These are phyloP conservation scores for Enteromius paludinosus DNA, from an alignment of 2,797 vertebrate genomes.

Conservation along the genomic window DNA sequence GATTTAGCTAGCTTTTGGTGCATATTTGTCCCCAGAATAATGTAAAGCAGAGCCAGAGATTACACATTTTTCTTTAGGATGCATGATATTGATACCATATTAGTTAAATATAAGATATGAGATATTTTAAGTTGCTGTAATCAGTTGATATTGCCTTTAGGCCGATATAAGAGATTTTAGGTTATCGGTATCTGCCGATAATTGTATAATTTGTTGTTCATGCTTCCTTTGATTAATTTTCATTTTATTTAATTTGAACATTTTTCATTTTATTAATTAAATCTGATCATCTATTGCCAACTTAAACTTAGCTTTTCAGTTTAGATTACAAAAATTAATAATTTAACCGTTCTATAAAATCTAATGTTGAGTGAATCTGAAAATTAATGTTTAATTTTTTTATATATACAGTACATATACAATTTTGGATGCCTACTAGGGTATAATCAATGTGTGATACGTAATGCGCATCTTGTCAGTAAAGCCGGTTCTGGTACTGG, in stretches of 20 bases:
- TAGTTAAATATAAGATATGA: not conserved
- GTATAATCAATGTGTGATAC: too few relatives aligned
- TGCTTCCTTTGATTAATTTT: not conserved
- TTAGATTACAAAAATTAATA: not conserved
- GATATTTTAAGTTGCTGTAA: not conserved
- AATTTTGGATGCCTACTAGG: too few relatives aligned
- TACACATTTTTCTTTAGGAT: too few relatives aligned
- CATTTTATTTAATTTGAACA: not conserved
- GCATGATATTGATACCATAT: not conserved
- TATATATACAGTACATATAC: too few relatives aligned
- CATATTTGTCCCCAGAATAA: not conserved
- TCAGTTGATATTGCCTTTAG: not conserved
- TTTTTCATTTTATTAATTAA: not conserved
- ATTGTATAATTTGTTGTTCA: not conserved
- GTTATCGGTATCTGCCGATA: not conserved
- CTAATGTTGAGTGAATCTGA: not conserved
- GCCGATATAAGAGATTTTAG: not conserved
- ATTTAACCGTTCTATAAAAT: not conserved
- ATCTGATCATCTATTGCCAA: not conserved
- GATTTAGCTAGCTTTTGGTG: not conserved
- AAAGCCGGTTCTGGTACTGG: too few relatives aligned
- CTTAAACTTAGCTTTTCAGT: not conserved
- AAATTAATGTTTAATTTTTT: not conserved
- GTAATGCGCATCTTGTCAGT: too few relatives aligned
- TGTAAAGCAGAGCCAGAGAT: not conserved